Evolutionary conservation across 2,888 invertebrate species (phyloP).

Genomic region (Acheta domesticus): DNA sequence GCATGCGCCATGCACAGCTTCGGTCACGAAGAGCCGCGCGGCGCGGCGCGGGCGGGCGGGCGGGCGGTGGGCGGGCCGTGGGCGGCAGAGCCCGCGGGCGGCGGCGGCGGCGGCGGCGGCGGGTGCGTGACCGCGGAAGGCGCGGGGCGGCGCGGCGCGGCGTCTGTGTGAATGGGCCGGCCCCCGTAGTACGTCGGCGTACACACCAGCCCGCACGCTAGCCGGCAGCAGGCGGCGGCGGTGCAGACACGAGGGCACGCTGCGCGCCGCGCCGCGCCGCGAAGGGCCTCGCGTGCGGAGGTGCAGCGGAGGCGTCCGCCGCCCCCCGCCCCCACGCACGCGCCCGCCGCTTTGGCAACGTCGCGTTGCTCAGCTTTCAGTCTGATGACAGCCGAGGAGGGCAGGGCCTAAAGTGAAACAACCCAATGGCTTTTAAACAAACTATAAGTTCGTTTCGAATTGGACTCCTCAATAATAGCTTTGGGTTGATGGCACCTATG

Average conservation of each 20-base stretch:
- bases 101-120: background rate
- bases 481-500: too few relatives aligned
- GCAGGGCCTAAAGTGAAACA: too few relatives aligned
- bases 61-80: background rate
- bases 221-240: background rate
- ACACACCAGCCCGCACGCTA: conserved; percentile 18
- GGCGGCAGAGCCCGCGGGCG: background rate
- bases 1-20: too few relatives aligned
- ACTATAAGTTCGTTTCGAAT: too few relatives aligned
- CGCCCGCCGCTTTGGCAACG: background rate
- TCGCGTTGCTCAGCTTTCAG: too few relatives aligned
- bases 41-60: background rate
- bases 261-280: background rate
- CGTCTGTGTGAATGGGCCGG: background rate
- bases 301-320: background rate
- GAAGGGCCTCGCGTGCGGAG: background rate
- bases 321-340: background rate
- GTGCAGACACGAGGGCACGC: background rate
- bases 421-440: too few relatives aligned
- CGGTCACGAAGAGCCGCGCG: background rate
- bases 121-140: background rate
- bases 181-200: background rate
- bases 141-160: background rate
- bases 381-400: too few relatives aligned
- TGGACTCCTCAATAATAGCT: too few relatives aligned